These are phyloP conservation scores for Anadara kagoshimensis DNA, from an alignment of 1,140 invertebrate species.

Conservation along the genomic window DNA sequence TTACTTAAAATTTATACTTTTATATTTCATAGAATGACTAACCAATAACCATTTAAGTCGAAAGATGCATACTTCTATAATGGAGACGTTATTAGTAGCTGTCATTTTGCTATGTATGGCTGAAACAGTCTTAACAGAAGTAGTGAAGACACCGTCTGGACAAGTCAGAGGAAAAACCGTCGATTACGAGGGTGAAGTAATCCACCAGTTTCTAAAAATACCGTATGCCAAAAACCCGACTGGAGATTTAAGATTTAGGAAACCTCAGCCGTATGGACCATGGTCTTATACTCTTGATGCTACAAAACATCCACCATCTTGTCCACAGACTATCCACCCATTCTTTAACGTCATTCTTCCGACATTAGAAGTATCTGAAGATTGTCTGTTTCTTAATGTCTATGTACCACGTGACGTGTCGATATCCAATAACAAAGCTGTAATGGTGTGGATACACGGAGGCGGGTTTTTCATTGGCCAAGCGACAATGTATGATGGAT, in stretches of 20 bases:
- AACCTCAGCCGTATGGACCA: slow-evolving; percentile 82
- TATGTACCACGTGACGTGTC: slow-evolving; percentile 78
- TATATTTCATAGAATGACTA: no score
- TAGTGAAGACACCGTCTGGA: slow-evolving; percentile 1
- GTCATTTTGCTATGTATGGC: no score
- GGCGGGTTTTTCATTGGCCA: slow-evolving; percentile 92
- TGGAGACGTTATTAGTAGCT: no score
- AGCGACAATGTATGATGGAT: slow-evolving; percentile 92
- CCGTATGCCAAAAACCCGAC: slow-evolving; percentile 93
- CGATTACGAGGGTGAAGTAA: not conserved
- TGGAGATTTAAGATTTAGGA: slow-evolving; percentile 84
- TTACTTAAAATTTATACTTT: no score
- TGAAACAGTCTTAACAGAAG: no score
- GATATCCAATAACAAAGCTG: slow-evolving; percentile 73
- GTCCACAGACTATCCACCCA: not conserved
- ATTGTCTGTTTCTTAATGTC: slow-evolving; percentile 95
- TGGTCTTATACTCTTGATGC: not conserved
- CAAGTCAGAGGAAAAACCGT: not conserved
- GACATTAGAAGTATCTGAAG: slow-evolving; percentile 78
- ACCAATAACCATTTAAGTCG: no score
- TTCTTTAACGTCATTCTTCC: not conserved
- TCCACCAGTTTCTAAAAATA: slow-evolving; percentile 86
- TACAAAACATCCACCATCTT: not conserved
- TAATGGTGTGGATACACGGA: slow-evolving; percentile 96
- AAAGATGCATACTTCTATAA: no score